A percentile compares a stretch with the other conserved stretches of the same genome.
These are phyloP conservation scores for Bubo blakistoni DNA, from an alignment of 2,113 vertebrate genomes.

Conservation along the genomic window DNA sequence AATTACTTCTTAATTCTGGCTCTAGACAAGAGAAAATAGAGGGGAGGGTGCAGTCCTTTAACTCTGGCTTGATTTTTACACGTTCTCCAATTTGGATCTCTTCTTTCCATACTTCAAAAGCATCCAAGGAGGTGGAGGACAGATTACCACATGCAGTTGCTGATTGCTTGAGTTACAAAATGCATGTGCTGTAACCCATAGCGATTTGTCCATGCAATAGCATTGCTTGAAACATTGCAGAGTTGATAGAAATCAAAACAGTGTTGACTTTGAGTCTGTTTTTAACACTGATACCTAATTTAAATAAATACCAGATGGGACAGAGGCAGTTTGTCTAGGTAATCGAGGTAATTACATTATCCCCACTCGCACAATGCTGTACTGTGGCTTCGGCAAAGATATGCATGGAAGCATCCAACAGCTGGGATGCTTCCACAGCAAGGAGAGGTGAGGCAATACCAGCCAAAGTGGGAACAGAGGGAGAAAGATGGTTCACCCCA, in stretches of 20 bases:
- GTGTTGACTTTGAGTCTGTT: not conserved
- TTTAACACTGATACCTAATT: not conserved
- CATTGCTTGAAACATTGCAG: fast-evolving
- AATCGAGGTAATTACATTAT: not conserved
- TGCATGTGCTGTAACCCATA: not conserved
- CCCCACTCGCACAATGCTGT: not conserved
- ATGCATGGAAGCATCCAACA: not conserved
- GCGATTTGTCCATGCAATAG: fast-evolving
- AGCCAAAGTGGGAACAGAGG: not conserved
- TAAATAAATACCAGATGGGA: not conserved
- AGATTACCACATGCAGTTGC: not conserved
- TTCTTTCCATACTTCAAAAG: not conserved
- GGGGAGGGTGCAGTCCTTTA: not conserved
- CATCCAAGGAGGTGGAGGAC: not conserved
- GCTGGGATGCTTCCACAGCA: not conserved
- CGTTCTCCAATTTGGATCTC: not conserved
- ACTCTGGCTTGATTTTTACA: not conserved
- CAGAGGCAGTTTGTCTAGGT: not conserved
- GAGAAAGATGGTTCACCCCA: not conserved
- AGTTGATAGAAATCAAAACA: not conserved
- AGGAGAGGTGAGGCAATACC: not conserved
- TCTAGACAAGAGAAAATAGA: not conserved
- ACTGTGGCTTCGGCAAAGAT: not conserved
- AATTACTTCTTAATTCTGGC: not conserved
- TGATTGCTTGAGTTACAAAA: not conserved